Evolutionary conservation across 2,797 vertebrate species (phyloP), one percentile per base, ranked within the genome.

Genomic region (Lutjanus campechanus): DNA sequence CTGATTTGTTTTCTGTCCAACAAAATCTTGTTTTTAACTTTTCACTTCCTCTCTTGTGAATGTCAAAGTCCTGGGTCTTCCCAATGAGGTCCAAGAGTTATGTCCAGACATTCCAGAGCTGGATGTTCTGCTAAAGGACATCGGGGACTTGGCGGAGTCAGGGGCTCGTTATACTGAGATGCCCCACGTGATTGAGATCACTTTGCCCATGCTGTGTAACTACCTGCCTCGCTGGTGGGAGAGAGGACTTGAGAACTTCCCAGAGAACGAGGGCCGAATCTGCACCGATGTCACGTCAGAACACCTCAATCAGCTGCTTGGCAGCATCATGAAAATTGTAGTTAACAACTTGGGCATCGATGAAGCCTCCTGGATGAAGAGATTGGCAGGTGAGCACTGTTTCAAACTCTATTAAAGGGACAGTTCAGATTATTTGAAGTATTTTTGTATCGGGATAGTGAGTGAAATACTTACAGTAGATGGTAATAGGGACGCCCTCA

Each of bases 201-300:
- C 98, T 0, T 89, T 99, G 40, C 98, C 98, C 61, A 99, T 99
- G 98, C 93, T 99, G 61, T 99, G 98, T 82, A 98, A 98, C 85
- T 99, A 98, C 87, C 89, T 99, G 77, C 97, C 97, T 2, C 97
- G 97, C 50, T 99, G 98, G 98, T 98, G 98, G 98, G 98, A 99
- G 79, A 92, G 95, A 0, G 98, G 98, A 8, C 64, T 84, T 0
- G 98, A 99, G 84, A 95, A 93, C 54, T 85, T 91, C 15, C 93
- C 96, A 0, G 96, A 97, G 0, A 90, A 96, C 50, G 96, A 97
- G 43, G 90, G 94, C 1, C 90, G 82, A 0, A 80, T 96, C 61
- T 97, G 97, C 92, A 98, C 98, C 0, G 93, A 93, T 0, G 97
- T 99, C 87, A 99, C 97, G 5, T 96, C 96, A 0, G 96, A 97